Evolutionary conservation across 2,888 invertebrate genomes (phyloP).

Genomic region (Corbicula japonica): DNA sequence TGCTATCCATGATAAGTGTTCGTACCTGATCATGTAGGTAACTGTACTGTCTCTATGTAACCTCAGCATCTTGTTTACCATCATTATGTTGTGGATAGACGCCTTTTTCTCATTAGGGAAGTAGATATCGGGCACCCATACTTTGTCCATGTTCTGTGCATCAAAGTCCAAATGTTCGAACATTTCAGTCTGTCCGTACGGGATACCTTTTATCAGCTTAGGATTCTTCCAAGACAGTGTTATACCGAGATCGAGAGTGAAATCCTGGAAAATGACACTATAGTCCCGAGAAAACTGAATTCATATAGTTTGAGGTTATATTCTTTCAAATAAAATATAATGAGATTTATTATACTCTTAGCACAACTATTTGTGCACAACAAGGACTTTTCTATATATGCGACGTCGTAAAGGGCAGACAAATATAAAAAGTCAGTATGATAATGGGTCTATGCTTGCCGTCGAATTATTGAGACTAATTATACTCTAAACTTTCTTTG

Average conservation of each 20-base stretch:
- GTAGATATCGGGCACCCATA: conserved; percentile 99
- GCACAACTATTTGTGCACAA: background rate
- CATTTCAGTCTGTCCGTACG: too few species aligned
- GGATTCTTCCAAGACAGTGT: conserved; percentile 78
- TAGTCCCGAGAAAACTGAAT: background rate
- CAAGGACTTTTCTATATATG: background rate
- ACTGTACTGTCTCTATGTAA: conserved; percentile 98
- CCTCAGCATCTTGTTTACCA: conserved; percentile 98
- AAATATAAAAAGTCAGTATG: too few species aligned
- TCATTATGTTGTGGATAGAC: conserved; percentile 96
- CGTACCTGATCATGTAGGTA: conserved; percentile 96
- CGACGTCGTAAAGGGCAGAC: too few species aligned
- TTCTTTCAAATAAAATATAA: background rate
- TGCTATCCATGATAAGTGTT: too few species aligned
- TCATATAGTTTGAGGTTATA: background rate
- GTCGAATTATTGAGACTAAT: too few species aligned
- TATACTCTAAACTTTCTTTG: too few species aligned
- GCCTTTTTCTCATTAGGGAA: conserved; percentile 99
- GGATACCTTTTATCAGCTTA: conserved; percentile 42
- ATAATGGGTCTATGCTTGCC: too few species aligned
- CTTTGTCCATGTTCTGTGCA: conserved; percentile 89
- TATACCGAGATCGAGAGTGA: conserved; percentile 77
- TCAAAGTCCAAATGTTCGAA: conserved; percentile 94
- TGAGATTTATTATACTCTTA: background rate
- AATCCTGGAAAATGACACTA: conserved; percentile 71